Evolutionary conservation across 1,140 invertebrate genomes (phyloP), one percentile per base, ranked within the genome.

Genomic region (Monochamus saltuarius): DNA sequence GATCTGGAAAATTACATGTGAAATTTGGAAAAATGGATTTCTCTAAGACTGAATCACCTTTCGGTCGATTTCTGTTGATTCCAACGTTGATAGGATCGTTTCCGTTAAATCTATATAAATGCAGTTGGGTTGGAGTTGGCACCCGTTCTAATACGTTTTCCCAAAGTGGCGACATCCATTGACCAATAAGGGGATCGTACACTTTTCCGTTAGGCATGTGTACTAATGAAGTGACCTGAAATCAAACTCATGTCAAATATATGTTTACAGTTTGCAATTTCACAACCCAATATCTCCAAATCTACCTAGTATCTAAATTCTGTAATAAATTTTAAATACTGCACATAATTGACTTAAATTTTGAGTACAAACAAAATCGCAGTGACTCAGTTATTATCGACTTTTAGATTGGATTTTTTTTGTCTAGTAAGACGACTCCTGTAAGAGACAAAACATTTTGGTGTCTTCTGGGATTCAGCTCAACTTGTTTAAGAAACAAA

Each of bases 151-250:
- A 78, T 1, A 94, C 85, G 54, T 89, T 86, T 70, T 92, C 87
- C 90, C 94, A 97, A 42, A 94, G 83, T 0, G 95, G 95, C 34
- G 92, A 91, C 85, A 97, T 90, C 91, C 91, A 97, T 70, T 95
- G 91, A 1, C 94, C 95, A 70, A 95, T 94, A 39, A 95, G 76
- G 4, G 95, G 92, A 79, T 98, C 95, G 71, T 98, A 98, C 7
- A 97, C 91, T 79, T 94, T 87, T 7, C 90, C 90, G 72, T 91
- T 89, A 13, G 87, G 86, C 91, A 97, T 94, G 68, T 96, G 92
- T 1, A 97, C 90, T 54, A 98, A 78, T 7, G 90, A 90, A 1
- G 94, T 96, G 0, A 92, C 89, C 85, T 86, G 40, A 65, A 64
- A 69, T 22, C 36, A 40, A 34, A 47, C 7, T 1, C 11, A 34